These are phyloP conservation scores for Nomada ferruginata DNA, from an alignment of 2,888 invertebrate genomes.

Conservation along the genomic window DNA sequence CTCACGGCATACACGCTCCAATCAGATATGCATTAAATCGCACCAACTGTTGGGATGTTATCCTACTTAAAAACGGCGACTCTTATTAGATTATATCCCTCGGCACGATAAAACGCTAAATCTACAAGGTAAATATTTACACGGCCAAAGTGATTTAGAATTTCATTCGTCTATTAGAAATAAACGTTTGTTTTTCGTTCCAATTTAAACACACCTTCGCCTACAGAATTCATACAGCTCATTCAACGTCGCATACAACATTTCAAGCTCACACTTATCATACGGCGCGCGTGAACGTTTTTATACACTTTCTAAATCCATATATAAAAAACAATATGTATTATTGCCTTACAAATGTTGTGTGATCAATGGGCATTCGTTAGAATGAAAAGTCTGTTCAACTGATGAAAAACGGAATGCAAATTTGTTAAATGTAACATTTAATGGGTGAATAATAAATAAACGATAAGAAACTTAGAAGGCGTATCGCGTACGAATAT, in stretches of 20 bases:
- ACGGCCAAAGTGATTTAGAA: slow-evolving; percentile 4
- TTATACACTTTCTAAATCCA: not conserved
- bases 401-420: slow-evolving; percentile 45
- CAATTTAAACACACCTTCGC: slow-evolving; percentile 19
- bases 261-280: not conserved
- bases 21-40: slow-evolving; percentile 2
- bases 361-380: not conserved
- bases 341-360: slow-evolving; percentile 6
- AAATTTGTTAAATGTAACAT: slow-evolving; percentile 41
- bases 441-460: slow-evolving; percentile 21
- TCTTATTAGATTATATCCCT: not conserved
- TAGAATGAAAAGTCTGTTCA: slow-evolving; percentile 4
- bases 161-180: not conserved
- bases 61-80: not conserved
- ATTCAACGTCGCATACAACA: slow-evolving; percentile 7
- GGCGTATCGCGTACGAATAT: slow-evolving; percentile 98
- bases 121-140: slow-evolving; percentile 22
- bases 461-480: slow-evolving; percentile 88
- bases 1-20: not conserved
- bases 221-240: slow-evolving; percentile 2
- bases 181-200: not conserved
- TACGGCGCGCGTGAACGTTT: not conserved
- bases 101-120: not conserved
- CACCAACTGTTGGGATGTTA: not conserved
- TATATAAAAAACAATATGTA: slow-evolving; percentile 7